Percentiles rank a stretch among this genome's conserved stretches.
phyloP scores from a whole-genome alignment of 2,888 invertebrate genomes.

The Flabesymbios commensalis region DNA sequence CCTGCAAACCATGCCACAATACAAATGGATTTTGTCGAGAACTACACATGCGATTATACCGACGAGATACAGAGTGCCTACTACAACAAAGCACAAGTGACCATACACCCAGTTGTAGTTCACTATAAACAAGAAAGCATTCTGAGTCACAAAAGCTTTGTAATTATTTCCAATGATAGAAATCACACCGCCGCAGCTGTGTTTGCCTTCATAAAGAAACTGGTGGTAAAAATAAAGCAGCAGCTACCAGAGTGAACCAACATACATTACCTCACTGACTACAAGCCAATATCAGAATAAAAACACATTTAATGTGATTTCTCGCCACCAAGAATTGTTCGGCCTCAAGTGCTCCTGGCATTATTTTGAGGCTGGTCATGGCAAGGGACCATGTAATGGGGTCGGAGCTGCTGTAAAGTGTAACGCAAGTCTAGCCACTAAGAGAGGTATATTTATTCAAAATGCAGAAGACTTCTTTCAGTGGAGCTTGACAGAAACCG shows the following conservation, averaged over 20 bases:
- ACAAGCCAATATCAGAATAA: background rate
- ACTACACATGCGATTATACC: slow-evolving; percentile 1
- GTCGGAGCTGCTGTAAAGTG: background rate
- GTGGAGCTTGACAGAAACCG: too few species aligned
- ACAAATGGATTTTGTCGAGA: background rate
- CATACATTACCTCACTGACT: background rate
- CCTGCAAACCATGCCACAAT: background rate
- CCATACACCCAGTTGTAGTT: background rate
- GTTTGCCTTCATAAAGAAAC: background rate
- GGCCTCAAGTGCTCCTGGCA: background rate
- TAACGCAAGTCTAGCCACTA: background rate
- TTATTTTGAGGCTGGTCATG: background rate
- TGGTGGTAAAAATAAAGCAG: background rate
- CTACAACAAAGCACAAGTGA: background rate
- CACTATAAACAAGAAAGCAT: background rate
- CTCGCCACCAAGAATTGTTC: background rate
- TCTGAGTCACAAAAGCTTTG: background rate
- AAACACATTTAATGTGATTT: background rate
- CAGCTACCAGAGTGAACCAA: background rate
- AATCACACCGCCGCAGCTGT: background rate
- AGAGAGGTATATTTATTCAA: background rate
- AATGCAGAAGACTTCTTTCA: background rate
- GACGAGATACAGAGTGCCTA: background rate
- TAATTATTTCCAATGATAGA: background rate
- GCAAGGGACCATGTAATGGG: background rate